Conservation (phyloP, 2,888 invertebrate genomes). For the Adelphocoris suturalis region DNA sequence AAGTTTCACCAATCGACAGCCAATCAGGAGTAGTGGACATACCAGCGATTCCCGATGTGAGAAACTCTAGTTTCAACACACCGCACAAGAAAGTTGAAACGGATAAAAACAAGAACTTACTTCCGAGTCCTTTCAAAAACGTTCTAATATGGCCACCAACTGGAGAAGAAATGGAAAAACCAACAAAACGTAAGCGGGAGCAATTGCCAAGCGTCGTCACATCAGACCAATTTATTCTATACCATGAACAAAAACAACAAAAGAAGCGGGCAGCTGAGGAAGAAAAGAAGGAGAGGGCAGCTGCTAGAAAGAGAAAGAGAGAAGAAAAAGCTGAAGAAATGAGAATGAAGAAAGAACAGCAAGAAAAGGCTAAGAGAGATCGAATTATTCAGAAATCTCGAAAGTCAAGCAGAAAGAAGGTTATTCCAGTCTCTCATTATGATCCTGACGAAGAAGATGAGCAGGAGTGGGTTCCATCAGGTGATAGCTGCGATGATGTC, state of each 20-base stretch:
- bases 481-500: conserved; percentile 39
- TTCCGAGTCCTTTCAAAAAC: background rate
- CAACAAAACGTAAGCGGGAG: conserved; percentile 27
- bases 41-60: conserved; percentile 22
- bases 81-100: conserved; percentile 20
- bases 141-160: conserved; percentile 27
- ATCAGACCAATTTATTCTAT: conserved; percentile 35
- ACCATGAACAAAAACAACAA: conserved; percentile 32
- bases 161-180: conserved; percentile 1
- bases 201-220: background rate
- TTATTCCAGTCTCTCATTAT: conserved; percentile 36
- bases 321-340: conserved; percentile 29
- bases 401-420: conserved; percentile 39
- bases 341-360: conserved; percentile 26
- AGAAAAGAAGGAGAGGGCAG: conserved; percentile 32
- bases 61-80: conserved; percentile 20
- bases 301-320: conserved; percentile 39
- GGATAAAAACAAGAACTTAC: conserved; percentile 24
- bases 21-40: conserved; percentile 8
- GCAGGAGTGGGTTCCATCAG: conserved; percentile 39
- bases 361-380: conserved; percentile 19
- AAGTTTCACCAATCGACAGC: conserved; percentile 3
- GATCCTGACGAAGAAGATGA: conserved; percentile 39
- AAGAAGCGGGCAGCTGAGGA: conserved; percentile 31
- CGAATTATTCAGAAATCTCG: conserved; percentile 30